Evolutionary conservation across 2,797 vertebrate genomes (phyloP).

Genomic region (Pygocentrus nattereri): DNA sequence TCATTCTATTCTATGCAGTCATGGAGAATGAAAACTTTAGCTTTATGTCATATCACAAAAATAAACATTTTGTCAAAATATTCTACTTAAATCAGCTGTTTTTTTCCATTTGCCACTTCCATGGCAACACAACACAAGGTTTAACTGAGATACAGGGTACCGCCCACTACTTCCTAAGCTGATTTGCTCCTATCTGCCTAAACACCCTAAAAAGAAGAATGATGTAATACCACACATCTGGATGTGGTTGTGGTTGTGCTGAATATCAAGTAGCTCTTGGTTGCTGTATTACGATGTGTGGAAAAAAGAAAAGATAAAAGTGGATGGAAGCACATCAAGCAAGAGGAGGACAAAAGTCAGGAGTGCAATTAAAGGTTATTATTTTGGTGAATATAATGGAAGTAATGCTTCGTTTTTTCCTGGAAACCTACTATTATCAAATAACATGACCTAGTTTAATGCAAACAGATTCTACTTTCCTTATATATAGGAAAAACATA

Average conservation of each 20-base stretch:
- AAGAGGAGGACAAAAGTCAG: neutral
- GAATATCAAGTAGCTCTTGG: neutral
- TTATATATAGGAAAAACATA: too few relatives aligned
- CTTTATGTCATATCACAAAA: neutral
- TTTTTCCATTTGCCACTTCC: slow-evolving; percentile 12
- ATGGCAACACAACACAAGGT: slow-evolving; percentile 3
- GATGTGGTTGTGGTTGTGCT: slow-evolving; percentile 1
- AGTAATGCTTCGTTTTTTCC: neutral
- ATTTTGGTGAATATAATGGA: neutral
- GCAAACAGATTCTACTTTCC: too few relatives aligned
- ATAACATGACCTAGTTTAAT: too few relatives aligned
- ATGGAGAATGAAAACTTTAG: neutral
- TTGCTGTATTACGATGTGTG: slow-evolving; percentile 5
- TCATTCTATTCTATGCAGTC: too few relatives aligned
- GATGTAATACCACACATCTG: slow-evolving; percentile 8
- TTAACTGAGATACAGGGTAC: neutral
- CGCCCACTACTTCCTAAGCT: neutral
- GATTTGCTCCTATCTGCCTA: slow-evolving; percentile 3
- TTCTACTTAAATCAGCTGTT: slow-evolving; percentile 10
- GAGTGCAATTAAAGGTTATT: neutral
- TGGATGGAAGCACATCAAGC: neutral
- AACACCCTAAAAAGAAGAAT: neutral
- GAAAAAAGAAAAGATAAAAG: neutral
- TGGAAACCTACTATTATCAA: too few relatives aligned
- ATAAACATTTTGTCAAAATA: neutral